Conservation (phyloP, 2,888 invertebrate species). For the Zele albiditarsus region DNA sequence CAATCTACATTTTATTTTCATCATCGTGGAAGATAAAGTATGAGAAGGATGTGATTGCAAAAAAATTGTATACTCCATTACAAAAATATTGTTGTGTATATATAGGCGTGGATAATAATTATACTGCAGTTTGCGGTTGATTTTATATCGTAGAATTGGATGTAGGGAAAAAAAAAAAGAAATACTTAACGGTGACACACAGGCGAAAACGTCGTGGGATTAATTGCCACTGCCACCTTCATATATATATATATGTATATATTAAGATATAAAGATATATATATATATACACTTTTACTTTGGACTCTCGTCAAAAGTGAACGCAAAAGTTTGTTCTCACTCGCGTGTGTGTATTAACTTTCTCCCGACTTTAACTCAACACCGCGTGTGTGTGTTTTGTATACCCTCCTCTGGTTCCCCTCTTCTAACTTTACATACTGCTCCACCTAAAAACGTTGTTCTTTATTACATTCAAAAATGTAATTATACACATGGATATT, state of each 20-base stretch:
- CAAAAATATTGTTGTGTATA: not conserved
- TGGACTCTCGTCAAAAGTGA: conserved; percentile 40
- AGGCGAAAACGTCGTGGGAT: conserved; percentile 28
- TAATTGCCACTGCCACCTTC: conserved; percentile 8
- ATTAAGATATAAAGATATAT: not conserved
- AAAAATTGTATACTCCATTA: not conserved
- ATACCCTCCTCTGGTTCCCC: conserved; percentile 4
- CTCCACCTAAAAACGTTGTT: conserved; percentile 18
- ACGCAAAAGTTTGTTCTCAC: conserved; percentile 39
- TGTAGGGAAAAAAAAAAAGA: conserved; percentile 9
- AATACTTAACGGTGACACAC: not conserved
- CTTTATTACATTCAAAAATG: not conserved
- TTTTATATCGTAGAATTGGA: not conserved
- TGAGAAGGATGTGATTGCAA: not conserved
- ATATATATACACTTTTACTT: conserved; percentile 29
- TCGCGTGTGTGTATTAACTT: conserved; percentile 41
- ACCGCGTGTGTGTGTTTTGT: conserved; percentile 32
- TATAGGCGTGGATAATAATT: not conserved
- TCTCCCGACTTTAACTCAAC: conserved; percentile 32
- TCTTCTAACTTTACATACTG: conserved; percentile 7
- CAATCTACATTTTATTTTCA: too few relatives aligned
- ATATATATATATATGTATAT: conserved; percentile 2
- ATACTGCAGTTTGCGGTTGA: not conserved
- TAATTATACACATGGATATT: not conserved
- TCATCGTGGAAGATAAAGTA: too few relatives aligned